These are phyloP conservation scores for Pissodes strobi DNA, from an alignment of 1,140 invertebrate genomes.

Conservation along the genomic window DNA sequence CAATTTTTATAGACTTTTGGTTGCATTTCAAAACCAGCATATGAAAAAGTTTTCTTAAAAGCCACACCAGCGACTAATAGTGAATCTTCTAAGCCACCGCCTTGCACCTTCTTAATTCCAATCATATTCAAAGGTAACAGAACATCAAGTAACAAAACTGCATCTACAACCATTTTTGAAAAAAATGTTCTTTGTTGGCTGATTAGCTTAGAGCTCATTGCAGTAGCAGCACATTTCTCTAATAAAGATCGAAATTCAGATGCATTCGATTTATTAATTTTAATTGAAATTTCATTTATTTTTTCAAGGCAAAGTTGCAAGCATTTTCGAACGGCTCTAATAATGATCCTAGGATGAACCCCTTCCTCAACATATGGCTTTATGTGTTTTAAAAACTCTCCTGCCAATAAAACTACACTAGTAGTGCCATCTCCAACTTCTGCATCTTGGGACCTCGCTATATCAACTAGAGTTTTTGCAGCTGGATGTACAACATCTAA, in stretches of 20 bases:
- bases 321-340: conserved; percentile 84
- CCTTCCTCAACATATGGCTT: conserved; percentile 97
- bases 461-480: conserved; percentile 96
- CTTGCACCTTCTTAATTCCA: conserved; percentile 96
- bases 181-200: conserved; percentile 96
- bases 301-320: conserved; percentile 79
- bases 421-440: conserved; percentile 99
- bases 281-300: conserved; percentile 85
- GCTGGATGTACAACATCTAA: conserved; percentile 98
- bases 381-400: conserved; percentile 93
- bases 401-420: conserved; percentile 92
- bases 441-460: conserved; percentile 98
- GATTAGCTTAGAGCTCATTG: conserved; percentile 95
- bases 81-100: conserved; percentile 96
- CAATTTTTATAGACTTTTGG: conserved; percentile 91
- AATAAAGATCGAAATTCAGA: conserved; percentile 75
- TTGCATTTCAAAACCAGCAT: conserved; percentile 99
- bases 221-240: conserved; percentile 94
- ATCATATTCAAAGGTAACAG: conserved; percentile 98
- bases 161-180: conserved; percentile 94
- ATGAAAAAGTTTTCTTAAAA: conserved; percentile 99
- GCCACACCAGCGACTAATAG: conserved; percentile 91
- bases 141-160: conserved; percentile 91
- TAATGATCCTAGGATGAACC: conserved; percentile 93
- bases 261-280: conserved; percentile 64